Base-by-base conservation (phyloP, 1,140 invertebrate species). In the Drosophila eugracilis region DNA sequence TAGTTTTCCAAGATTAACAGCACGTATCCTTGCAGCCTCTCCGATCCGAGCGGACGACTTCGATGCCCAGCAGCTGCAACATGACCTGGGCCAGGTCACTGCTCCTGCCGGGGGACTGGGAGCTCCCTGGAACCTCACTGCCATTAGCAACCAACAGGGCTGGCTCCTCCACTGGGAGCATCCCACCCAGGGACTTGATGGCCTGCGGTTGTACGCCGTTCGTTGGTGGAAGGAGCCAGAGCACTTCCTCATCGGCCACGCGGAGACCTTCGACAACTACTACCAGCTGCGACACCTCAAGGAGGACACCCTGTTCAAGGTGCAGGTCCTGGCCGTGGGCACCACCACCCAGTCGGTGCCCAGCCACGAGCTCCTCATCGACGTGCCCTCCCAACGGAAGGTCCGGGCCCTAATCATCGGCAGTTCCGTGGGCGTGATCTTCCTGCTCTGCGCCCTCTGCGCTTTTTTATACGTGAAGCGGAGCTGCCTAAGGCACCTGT, bases 141-240 rank as follows among this genome's bases (percentile, higher is more conserved):
- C 96, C 5, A 92, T 71, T 4, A 69, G 47, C 34, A 91, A 86
- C 19, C 75, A 78, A 19, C 84, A 95, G 60, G 95, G 95, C n/a
- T 95, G 94, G 88, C 91, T 95, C 9, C 93, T 97, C 1, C 94
- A 94, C 21, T 97, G 96, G 96, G 93, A 94, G 45, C 93, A 95
- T 15, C 96, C 96, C 1, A 88, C 91, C 12, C 91, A 92, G 54
- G 94, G 94, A 0, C 76, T 91, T 14, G 93, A 95, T 21, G 89
- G 92, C 30, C 84, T 95, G 4, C 92, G 93, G 49, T 73, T 92
- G 1, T 96, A 95, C 55, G 92, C 92, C 0, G 93, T 96, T 0
- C 93, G 93, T 69, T 95, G 95, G 94, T 92, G 78, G 76, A 92
- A 93, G 74, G 94, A 93, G 19, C 91, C 93, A 9, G 91, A 93